Evolutionary conservation across 2,888 invertebrate genomes (phyloP).

Genomic region (Aleiodes alternator): DNA sequence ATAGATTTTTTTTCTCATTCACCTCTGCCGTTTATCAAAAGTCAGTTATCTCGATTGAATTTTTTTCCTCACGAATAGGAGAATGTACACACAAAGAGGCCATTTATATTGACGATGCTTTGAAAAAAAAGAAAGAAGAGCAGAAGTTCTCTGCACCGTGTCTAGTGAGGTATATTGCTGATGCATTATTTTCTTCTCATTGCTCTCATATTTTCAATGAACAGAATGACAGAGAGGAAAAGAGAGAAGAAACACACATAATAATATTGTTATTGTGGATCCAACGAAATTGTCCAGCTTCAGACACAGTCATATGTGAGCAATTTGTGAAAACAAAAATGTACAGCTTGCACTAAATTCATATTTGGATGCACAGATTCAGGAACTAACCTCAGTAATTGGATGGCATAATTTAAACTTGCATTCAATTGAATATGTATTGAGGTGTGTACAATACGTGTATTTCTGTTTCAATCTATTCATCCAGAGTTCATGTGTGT

Average conservation of each 20-base stretch:
- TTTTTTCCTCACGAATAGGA: not conserved
- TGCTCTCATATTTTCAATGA: not conserved
- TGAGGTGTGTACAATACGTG: constrained; percentile 25
- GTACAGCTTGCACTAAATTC: not conserved
- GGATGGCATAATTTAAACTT: constrained; percentile 52
- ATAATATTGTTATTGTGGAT: too few relatives aligned
- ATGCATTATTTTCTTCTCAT: not conserved
- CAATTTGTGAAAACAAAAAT: not conserved
- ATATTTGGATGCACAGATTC: not conserved
- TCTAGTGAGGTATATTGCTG: constrained; percentile 7
- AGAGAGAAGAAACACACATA: too few relatives aligned
- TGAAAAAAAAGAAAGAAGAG: not conserved
- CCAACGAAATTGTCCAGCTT: too few relatives aligned
- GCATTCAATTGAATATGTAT: constrained; percentile 51
- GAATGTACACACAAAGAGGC: constrained; percentile 9
- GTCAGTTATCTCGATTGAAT: constrained; percentile 30
- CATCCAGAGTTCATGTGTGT: not conserved
- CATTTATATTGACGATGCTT: not conserved
- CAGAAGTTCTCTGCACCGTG: not conserved
- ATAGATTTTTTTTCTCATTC: constrained; percentile 41
- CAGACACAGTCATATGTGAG: too few relatives aligned
- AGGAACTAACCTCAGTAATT: constrained; percentile 42
- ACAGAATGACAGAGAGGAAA: too few relatives aligned
- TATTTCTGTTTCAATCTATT: constrained; percentile 9
- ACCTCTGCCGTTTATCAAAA: constrained; percentile 20